phyloP scores from a whole-genome alignment of 2,797 vertebrate species.

The Melopsittacus undulatus region DNA sequence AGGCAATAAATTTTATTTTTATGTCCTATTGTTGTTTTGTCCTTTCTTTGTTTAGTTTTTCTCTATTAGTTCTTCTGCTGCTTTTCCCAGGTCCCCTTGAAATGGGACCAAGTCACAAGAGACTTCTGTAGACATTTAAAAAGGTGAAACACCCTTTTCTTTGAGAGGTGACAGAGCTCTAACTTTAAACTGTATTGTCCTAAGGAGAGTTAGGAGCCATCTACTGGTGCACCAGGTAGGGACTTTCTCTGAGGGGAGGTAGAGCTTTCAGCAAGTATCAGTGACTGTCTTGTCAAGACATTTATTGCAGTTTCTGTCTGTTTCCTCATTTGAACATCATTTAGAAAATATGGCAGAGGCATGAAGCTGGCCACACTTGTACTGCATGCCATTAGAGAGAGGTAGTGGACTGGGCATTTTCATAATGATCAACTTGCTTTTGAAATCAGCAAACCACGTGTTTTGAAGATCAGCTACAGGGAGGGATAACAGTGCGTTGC shows the following conservation, averaged over 20 bases:
- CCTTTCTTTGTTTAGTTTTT: slow-evolving; percentile 4
- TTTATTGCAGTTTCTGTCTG: neutral
- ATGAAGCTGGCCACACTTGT: neutral
- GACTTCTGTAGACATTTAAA: neutral
- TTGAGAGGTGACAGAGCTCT: neutral
- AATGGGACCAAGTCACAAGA: neutral
- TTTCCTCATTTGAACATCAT: neutral
- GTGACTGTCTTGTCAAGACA: rapidly evolving
- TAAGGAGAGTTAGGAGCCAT: neutral
- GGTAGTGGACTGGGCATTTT: neutral
- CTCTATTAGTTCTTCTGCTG: slow-evolving; percentile 22
- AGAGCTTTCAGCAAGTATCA: neutral
- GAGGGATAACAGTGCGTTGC: neutral
- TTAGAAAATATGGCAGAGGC: neutral
- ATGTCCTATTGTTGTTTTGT: slow-evolving; percentile 31
- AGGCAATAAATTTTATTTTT: slow-evolving; percentile 56
- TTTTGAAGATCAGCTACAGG: neutral
- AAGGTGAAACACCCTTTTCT: neutral
- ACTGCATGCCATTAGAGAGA: neutral
- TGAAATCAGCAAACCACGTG: neutral
- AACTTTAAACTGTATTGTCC: neutral
- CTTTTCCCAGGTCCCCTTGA: slow-evolving; percentile 3
- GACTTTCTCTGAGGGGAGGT: neutral
- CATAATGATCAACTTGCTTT: neutral
- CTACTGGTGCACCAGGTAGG: neutral